Evolutionary conservation across 1,140 invertebrate species (phyloP).

Genomic region (Atta cephalotes): DNA sequence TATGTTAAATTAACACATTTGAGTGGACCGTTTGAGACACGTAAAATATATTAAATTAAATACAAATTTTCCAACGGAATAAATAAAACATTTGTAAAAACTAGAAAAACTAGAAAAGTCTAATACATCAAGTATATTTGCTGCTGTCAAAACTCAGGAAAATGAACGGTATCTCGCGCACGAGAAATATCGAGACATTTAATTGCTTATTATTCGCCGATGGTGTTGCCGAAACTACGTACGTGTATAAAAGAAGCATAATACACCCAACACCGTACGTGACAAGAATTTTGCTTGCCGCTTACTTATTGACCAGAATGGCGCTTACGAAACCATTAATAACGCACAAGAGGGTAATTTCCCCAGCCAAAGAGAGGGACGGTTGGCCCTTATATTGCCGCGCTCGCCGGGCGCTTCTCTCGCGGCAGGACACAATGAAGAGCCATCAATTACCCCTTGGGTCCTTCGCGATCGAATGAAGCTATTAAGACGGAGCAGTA

Average conservation of each 20-base stretch:
- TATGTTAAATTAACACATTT: too few species aligned
- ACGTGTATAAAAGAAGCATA: slow-evolving; percentile 37
- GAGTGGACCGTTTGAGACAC: too few species aligned
- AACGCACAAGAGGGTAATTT: slow-evolving; percentile 59
- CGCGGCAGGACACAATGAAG: slow-evolving; percentile 59
- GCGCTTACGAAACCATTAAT: slow-evolving; percentile 59
- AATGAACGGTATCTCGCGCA: not conserved
- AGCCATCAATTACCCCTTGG: slow-evolving; percentile 53
- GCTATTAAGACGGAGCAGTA: slow-evolving; percentile 51
- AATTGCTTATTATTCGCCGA: slow-evolving; percentile 34
- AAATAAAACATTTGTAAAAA: not conserved
- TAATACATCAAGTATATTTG: not conserved
- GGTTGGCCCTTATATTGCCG: slow-evolving; percentile 27
- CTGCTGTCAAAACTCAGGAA: too few species aligned
- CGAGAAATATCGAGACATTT: not conserved
- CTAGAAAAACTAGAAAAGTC: not conserved
- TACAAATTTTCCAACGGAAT: too few species aligned
- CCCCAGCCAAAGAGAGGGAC: slow-evolving; percentile 27
- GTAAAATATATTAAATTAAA: too few species aligned
- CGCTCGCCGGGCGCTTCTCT: not conserved
- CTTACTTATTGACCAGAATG: slow-evolving; percentile 39
- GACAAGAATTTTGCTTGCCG: slow-evolving; percentile 43
- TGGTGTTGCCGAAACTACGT: not conserved
- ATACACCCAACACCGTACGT: slow-evolving; percentile 25
- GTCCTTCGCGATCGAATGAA: slow-evolving; percentile 61